Conservation (phyloP, 2,888 invertebrate species). For the Athetis lepigone region DNA sequence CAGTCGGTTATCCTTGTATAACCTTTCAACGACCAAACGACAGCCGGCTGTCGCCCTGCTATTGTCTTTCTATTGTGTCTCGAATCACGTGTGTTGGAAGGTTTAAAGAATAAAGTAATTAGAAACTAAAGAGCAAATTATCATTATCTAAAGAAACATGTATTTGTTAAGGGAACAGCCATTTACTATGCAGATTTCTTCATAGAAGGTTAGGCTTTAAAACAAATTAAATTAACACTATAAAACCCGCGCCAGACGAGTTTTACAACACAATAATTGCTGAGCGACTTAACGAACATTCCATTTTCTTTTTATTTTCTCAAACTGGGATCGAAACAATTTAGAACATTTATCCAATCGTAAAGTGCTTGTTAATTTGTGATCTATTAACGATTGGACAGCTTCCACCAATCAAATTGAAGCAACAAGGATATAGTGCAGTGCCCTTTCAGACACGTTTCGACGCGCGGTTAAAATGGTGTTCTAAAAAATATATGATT, state of each 20-base stretch:
- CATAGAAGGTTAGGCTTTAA: conserved; percentile 13
- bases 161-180: too few relatives aligned
- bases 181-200: background rate
- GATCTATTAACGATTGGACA: conserved; percentile 53
- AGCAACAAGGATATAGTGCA: conserved; percentile 12
- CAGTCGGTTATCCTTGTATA: too few relatives aligned
- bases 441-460: conserved; percentile 17
- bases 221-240: conserved; percentile 23
- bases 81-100: too few relatives aligned
- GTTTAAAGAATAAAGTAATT: too few relatives aligned
- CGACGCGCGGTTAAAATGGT: background rate
- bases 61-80: too few relatives aligned
- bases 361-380: conserved; percentile 28
- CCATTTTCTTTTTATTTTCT: conserved; percentile 38
- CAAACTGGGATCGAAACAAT: conserved; percentile 30
- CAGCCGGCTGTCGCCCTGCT: too few relatives aligned
- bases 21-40: too few relatives aligned
- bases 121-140: background rate
- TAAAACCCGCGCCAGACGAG: conserved; percentile 38
- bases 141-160: background rate
- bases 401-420: conserved; percentile 43
- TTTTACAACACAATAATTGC: conserved; percentile 43
- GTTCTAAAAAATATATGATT: too few relatives aligned
- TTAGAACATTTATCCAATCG: conserved; percentile 59
- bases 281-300: conserved; percentile 29